Evolutionary conservation across 2,797 vertebrate species (phyloP), one percentile per base, ranked within the genome.

Genomic region (Coregonus ussuriensis): DNA sequence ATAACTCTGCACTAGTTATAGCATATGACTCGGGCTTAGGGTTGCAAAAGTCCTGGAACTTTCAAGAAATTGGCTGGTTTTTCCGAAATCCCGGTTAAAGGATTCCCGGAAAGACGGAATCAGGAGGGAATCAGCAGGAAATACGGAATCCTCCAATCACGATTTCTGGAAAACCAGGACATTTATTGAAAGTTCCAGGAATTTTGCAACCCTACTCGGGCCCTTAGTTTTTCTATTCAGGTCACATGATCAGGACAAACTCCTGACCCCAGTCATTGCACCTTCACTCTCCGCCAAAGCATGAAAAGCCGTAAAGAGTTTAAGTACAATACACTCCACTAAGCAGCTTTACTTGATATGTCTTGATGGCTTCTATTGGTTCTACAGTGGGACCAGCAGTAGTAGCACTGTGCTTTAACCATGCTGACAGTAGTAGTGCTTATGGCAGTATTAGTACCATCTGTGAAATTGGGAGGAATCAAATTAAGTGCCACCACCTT

Each of bases 321-420:
- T 15, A 33, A 70, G 35, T 15, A 47, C 16, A 70, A 70, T 35
- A 9, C 18, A 18, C 35, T 21, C 37, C 67, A 41, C 67, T 47
- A 70, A 47, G 67, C 67, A 47, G 67, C 67, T 70, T 70, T 66
- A 66, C 25, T 66, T 66, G 25, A 31, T 35, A 35, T 35, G 67
- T 18, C 67, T 16, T 9, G 4, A 70, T 70, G 65, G 25, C 65
- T 31, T 66, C 65, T 14, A 33, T 33, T 14, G 4, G 31, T 31
- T 31, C 29, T 15, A 15, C 65, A 35, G 59, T 16, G 9, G 63
- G 63, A 13, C 15, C 65, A 66, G 65, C 63, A 66, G 63, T 14
- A 31, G 29, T 31, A 15, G 25, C n/a, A 3, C 31, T 54, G 53
- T 14, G 56, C 56, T 59, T 59, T 59, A 59, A 59, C n/a, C 7